A percentile compares a stretch with the other conserved stretches of the same genome.
phyloP scores from a whole-genome alignment of 2,888 invertebrate genomes.

The Heliconius ethilla region DNA sequence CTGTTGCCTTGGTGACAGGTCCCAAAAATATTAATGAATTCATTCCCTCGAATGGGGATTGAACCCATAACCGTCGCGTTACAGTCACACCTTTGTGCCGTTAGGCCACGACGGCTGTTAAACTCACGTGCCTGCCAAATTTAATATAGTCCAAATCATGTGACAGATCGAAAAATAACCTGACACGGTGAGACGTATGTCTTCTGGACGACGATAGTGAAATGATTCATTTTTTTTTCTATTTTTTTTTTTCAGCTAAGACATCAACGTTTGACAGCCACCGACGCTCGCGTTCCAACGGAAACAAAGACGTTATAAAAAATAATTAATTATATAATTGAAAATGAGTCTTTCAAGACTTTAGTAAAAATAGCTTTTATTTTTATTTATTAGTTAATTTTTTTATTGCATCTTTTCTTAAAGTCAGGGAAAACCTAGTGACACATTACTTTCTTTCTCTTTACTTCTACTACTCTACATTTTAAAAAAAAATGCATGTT shows the following conservation, averaged over 20 bases:
- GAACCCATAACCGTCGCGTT: too few relatives aligned
- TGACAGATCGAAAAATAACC: conserved; percentile 69
- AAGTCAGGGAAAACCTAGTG: not conserved
- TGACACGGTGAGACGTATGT: conserved; percentile 41
- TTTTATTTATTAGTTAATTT: not conserved
- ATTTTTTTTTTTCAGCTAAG: not conserved
- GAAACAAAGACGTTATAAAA: conserved; percentile 18
- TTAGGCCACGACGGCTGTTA: not conserved
- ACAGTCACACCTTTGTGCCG: too few relatives aligned
- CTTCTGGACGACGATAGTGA: conserved; percentile 35
- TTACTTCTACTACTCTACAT: too few relatives aligned
- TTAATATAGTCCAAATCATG: conserved; percentile 69
- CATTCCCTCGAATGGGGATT: too few relatives aligned
- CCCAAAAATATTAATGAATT: too few relatives aligned
- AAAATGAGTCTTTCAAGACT: not conserved
- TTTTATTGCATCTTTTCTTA: not conserved
- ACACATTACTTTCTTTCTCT: too few relatives aligned
- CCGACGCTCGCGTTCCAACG: conserved; percentile 4
- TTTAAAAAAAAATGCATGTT: too few relatives aligned
- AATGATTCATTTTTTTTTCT: not conserved
- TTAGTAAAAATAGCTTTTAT: not conserved
- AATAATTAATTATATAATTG: conserved; percentile 4
- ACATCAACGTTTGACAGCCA: conserved; percentile 13
- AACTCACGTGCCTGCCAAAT: conserved; percentile 54
- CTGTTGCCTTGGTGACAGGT: too few relatives aligned